Percentiles rank a stretch among this genome's conserved stretches.
These are phyloP conservation scores for Yponomeuta cagnagella DNA, from an alignment of 2,888 invertebrate species.

Conservation along the genomic window DNA sequence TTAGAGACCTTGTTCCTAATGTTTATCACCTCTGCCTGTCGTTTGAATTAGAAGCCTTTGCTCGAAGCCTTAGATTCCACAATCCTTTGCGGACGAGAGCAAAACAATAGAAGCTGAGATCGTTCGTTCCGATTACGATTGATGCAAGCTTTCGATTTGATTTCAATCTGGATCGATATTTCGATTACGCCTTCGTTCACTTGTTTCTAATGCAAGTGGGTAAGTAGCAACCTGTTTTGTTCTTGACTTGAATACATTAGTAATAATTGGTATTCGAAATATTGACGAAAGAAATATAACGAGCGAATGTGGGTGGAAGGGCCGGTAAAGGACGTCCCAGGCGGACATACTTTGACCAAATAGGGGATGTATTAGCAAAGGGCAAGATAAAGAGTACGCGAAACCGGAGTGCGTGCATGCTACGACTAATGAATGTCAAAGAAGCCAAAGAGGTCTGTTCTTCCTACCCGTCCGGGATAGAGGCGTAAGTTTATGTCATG, in stretches of 20 bases:
- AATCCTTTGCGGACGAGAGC: neutral
- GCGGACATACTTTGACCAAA: no score
- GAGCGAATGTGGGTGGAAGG: no score
- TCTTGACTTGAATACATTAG: neutral
- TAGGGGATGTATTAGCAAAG: no score
- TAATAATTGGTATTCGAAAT: no score
- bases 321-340: no score
- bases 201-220: neutral
- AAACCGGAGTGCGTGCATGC: no score
- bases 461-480: no score
- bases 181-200: neutral
- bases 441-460: no score
- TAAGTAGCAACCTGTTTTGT: neutral
- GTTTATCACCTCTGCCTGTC: neutral
- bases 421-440: no score
- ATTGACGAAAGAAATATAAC: no score
- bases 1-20: neutral
- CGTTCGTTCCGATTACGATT: neutral
- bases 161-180: neutral
- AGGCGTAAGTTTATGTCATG: no score
- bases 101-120: neutral
- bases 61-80: neutral
- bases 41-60: neutral
- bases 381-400: no score
- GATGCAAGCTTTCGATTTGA: slow-evolving; percentile 1